Conservation (phyloP, 2,113 vertebrate species). For the Dipodomys spectabilis region DNA sequence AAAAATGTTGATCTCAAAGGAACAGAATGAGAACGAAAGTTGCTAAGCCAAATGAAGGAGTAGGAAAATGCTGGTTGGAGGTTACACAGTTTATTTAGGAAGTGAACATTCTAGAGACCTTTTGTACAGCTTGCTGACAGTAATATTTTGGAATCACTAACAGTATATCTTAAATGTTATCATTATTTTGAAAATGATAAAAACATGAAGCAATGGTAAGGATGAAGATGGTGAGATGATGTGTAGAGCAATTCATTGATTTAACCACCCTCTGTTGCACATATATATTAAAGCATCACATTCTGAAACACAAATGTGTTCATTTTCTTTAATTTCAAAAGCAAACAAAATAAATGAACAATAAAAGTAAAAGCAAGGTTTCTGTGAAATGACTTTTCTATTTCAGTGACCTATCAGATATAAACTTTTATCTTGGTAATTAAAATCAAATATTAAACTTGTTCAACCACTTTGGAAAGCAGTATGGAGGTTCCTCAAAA, state of each 20-base stretch:
- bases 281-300: not conserved
- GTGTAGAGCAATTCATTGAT: not conserved
- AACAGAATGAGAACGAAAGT: not conserved
- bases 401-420: constrained; percentile 20
- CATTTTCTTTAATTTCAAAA: not conserved
- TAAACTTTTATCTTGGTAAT: constrained; percentile 13
- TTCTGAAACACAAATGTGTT: not conserved
- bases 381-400: not conserved
- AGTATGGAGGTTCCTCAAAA: too few relatives aligned
- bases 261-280: not conserved
- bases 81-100: not conserved
- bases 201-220: not conserved
- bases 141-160: not conserved
- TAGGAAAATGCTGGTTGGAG: not conserved
- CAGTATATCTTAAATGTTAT: not conserved
- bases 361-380: constrained; percentile 29
- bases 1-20: not conserved
- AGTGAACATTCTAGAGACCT: not conserved
- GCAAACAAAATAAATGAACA: not conserved
- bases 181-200: not conserved
- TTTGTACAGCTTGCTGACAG: not conserved
- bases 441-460: too few relatives aligned
- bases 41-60: not conserved
- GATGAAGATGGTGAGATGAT: not conserved
- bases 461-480: too few relatives aligned